Percentiles rank a stretch among this genome's conserved stretches.
Conservation (phyloP, 2,113 vertebrate species). For the mouse (Mus musculus) region DNA sequence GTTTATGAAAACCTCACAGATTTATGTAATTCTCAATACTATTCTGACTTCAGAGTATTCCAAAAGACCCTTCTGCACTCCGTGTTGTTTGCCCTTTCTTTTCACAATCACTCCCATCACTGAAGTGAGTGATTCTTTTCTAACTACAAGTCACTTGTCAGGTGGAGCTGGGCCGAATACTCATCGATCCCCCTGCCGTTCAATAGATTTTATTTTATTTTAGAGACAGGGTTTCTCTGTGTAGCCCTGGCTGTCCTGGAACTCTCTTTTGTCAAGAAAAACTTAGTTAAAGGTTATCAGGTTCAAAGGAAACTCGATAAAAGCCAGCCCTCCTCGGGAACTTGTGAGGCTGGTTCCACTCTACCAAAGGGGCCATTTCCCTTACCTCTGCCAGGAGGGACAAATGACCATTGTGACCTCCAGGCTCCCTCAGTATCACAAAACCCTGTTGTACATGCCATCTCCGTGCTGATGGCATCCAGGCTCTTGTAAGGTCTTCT, state of each 20-base stretch:
- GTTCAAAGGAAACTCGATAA: neutral
- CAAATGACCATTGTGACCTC: neutral
- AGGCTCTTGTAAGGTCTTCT: neutral
- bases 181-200: neutral
- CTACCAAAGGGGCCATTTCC: neutral
- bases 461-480: neutral
- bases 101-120: neutral
- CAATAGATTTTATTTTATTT: neutral
- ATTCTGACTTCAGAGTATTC: neutral
- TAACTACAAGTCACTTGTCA: neutral
- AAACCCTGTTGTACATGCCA: neutral
- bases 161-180: neutral
- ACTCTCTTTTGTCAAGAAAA: conserved; percentile 9
- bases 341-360: neutral
- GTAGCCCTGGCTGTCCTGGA: too few species aligned
- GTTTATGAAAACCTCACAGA: neutral
- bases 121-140: neutral
- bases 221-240: too few species aligned
- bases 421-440: neutral
- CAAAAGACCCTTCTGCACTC: neutral
- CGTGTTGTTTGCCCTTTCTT: neutral
- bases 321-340: neutral
- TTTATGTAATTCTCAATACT: neutral
- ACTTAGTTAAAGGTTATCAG: neutral
- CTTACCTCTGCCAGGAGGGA: neutral